These are phyloP conservation scores for Xestia rhomboidea DNA, from an alignment of 2,888 invertebrate genomes.

Conservation along the genomic window DNA sequence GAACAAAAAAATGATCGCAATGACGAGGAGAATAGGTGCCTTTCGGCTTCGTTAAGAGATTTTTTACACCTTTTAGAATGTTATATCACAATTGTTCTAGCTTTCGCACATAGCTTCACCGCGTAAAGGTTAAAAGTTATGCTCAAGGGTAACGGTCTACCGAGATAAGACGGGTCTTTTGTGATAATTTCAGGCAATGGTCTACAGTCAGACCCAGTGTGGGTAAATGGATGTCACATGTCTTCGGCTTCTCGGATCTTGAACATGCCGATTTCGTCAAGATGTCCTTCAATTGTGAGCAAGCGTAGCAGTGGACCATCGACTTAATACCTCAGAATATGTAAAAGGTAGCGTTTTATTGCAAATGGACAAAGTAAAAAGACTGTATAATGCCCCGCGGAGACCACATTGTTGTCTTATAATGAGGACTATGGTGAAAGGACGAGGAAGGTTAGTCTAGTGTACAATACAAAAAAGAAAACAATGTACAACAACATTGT, in stretches of 20 bases:
- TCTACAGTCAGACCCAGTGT: background rate
- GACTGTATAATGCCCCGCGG: slow-evolving; percentile 34
- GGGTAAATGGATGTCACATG: background rate
- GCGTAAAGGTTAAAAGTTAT: background rate
- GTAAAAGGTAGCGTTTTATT: slow-evolving; percentile 66
- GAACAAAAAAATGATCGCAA: too few relatives aligned
- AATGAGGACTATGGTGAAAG: slow-evolving; percentile 17
- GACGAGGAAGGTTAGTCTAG: background rate
- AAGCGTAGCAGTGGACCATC: background rate
- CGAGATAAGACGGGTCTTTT: background rate
- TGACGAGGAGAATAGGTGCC: too few relatives aligned
- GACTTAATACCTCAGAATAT: slow-evolving; percentile 44
- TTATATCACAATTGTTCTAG: background rate
- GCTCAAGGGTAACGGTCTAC: too few relatives aligned
- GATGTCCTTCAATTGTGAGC: background rate
- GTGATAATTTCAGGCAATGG: background rate
- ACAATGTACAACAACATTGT: too few relatives aligned
- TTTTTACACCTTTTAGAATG: too few relatives aligned
- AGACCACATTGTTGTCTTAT: slow-evolving; percentile 43
- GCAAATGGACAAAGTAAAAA: slow-evolving; percentile 56
- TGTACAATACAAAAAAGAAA: too few relatives aligned
- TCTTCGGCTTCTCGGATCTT: background rate
- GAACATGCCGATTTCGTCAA: background rate
- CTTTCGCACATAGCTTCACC: background rate
- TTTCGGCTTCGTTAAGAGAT: too few relatives aligned